A percentile compares a stretch with the other conserved stretches of the same genome.
These are phyloP conservation scores for Zosterops borbonicus DNA, from an alignment of 2,113 vertebrate genomes.

Conservation along the genomic window DNA sequence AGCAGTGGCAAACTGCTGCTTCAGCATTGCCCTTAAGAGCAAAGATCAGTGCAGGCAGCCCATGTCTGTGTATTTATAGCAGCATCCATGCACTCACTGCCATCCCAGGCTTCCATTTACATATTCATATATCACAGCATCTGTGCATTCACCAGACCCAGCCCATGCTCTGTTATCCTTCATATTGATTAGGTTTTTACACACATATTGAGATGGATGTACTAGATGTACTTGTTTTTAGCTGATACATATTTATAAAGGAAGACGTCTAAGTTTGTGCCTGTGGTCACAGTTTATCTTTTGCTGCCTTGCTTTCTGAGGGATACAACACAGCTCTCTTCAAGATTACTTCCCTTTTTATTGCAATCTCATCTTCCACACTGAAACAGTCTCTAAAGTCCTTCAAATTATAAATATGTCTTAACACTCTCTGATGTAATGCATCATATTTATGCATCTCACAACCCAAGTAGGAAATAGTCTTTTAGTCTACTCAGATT, in stretches of 20 bases:
- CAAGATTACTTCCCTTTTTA: slow-evolving; percentile 5
- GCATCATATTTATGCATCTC: neutral
- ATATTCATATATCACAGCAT: neutral
- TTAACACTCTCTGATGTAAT: neutral
- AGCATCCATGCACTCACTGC: neutral
- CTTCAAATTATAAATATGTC: slow-evolving; percentile 31
- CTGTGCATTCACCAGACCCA: neutral
- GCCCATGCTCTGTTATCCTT: neutral
- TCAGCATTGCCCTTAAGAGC: neutral
- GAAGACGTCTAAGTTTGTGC: neutral
- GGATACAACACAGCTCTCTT: neutral
- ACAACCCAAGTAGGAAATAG: neutral
- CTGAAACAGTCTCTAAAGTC: neutral
- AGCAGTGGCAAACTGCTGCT: neutral
- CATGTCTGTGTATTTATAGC: neutral
- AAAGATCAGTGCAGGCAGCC: neutral
- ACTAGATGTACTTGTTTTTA: neutral
- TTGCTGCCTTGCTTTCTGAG: neutral
- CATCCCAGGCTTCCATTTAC: neutral
- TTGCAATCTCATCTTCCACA: neutral
- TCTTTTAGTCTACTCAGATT: neutral
- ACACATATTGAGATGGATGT: neutral
- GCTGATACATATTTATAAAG: slow-evolving; percentile 22
- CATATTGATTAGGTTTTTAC: neutral
- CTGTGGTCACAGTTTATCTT: slow-evolving; percentile 30